A percentile compares a stretch with the other conserved stretches of the same genome.
phyloP scores from a whole-genome alignment of 2,113 vertebrate species.

The Ammodytes dubius region DNA sequence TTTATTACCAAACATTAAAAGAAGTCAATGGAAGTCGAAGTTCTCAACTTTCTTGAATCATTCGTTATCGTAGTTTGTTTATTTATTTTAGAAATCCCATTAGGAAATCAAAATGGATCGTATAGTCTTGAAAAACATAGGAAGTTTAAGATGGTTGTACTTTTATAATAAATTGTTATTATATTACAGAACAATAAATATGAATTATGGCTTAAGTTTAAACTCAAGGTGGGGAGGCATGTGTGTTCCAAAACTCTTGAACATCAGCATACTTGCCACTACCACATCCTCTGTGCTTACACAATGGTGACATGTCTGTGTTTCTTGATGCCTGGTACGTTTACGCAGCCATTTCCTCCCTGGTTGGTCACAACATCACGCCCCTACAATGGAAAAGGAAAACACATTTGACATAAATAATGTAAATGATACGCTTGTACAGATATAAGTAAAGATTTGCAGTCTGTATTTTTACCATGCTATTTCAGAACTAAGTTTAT shows the following conservation, averaged over 20 bases:
- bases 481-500: neutral
- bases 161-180: conserved; percentile 9
- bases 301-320: conserved; percentile 83
- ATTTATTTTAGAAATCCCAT: neutral
- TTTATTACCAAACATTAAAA: too few relatives aligned
- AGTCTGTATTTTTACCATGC: neutral
- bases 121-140: neutral
- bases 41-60: neutral
- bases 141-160: neutral
- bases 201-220: neutral
- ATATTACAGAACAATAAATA: neutral
- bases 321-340: conserved; percentile 48
- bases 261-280: neutral
- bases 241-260: neutral
- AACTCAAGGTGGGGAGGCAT: neutral
- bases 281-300: conserved; percentile 38
- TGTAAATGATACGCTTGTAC: neutral
- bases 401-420: neutral
- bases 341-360: neutral
- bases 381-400: conserved; percentile 51
- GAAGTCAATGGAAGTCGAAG: neutral
- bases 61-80: neutral
- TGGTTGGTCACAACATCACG: conserved; percentile 22
- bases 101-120: too few relatives aligned
- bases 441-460: neutral